Evolutionary conservation across 2,888 invertebrate species (phyloP).

Genomic region (Halocaridina rubra): DNA sequence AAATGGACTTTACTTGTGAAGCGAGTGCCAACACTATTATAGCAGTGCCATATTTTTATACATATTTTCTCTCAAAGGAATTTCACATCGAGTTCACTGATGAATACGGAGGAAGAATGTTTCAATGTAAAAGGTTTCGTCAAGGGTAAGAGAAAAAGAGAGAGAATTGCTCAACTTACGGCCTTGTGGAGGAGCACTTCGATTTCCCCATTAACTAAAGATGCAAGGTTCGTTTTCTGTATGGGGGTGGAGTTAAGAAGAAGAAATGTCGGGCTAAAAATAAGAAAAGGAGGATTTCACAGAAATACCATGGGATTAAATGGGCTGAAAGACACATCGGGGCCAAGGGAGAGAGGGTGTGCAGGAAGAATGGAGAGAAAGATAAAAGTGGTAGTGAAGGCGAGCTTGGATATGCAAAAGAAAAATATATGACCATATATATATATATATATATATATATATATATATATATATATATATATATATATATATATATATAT

Average conservation of each 20-base stretch:
- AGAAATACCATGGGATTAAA: too few species aligned
- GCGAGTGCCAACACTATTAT: background rate
- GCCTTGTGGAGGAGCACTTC: constrained; percentile 6
- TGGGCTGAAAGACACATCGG: too few species aligned
- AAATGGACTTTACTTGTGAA: background rate
- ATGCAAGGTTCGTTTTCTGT: constrained; percentile 3
- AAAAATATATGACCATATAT: background rate
- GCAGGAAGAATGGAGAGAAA: background rate
- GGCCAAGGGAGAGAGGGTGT: background rate
- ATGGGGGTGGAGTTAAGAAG: background rate
- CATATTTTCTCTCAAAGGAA: background rate
- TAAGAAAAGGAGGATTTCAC: too few species aligned
- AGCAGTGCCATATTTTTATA: background rate
- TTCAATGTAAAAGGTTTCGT: background rate
- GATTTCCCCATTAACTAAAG: constrained; percentile 11
- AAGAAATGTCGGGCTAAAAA: too few species aligned
- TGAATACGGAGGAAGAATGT: too few species aligned
- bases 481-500: background rate
- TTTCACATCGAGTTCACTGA: too few species aligned
- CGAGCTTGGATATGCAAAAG: too few species aligned
- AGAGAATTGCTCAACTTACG: constrained; percentile 9
- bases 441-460: background rate
- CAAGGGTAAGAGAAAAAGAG: constrained; percentile 10
- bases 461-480: background rate
- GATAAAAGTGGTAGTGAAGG: background rate